phyloP scores from a whole-genome alignment of 2,797 vertebrate species.

The Zenarchopterus dispar region DNA sequence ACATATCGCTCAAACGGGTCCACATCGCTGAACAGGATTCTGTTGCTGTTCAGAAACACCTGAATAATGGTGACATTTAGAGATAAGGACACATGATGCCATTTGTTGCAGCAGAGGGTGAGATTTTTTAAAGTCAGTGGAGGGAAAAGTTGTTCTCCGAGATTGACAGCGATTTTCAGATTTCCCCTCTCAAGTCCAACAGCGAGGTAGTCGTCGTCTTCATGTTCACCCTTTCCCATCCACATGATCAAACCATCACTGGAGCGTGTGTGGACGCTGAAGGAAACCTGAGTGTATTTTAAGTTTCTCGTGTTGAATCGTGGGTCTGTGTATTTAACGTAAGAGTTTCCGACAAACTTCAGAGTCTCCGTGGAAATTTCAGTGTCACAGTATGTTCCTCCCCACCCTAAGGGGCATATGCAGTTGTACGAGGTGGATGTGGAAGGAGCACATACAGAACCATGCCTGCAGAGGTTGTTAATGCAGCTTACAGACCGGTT shows the following conservation, averaged over 20 bases:
- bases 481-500: slow-evolving; percentile 81
- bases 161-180: slow-evolving; percentile 87
- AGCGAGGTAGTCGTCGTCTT: slow-evolving; percentile 88
- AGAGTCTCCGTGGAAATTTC: slow-evolving; percentile 73
- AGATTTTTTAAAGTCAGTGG: slow-evolving; percentile 72
- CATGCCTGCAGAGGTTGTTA: slow-evolving; percentile 77
- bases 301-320: slow-evolving; percentile 81
- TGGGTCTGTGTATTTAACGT: slow-evolving; percentile 84
- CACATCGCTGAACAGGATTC: slow-evolving; percentile 81
- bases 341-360: slow-evolving; percentile 85
- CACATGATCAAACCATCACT: slow-evolving; percentile 84
- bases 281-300: slow-evolving; percentile 78
- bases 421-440: slow-evolving; percentile 79
- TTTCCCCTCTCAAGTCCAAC: slow-evolving; percentile 82
- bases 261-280: slow-evolving; percentile 81
- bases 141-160: slow-evolving; percentile 82
- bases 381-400: slow-evolving; percentile 80
- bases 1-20: slow-evolving; percentile 86
- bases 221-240: slow-evolving; percentile 85
- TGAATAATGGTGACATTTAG: slow-evolving; percentile 85
- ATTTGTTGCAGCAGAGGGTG: slow-evolving; percentile 76
- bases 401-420: slow-evolving; percentile 84
- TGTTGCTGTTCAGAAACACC: slow-evolving; percentile 76
- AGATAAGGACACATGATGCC: slow-evolving; percentile 80
- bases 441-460: slow-evolving; percentile 77